Evolutionary conservation across 64 coral and sea anemone genomes (phyloP), one percentile per base, ranked within the genome.

Genomic region (Orbicella faveolata): DNA sequence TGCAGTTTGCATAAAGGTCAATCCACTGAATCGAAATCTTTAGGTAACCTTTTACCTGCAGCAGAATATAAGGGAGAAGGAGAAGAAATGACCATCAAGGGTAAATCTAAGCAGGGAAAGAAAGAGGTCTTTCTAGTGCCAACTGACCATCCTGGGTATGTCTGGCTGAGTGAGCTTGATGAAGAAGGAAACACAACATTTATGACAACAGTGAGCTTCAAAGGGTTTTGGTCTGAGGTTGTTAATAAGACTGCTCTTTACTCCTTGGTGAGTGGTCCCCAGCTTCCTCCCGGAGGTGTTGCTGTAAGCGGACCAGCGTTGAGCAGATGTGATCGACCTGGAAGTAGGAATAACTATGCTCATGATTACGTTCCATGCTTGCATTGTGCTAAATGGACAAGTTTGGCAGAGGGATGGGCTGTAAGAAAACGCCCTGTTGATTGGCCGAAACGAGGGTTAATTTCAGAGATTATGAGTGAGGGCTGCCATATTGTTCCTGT

Each of bases 281-380:
- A 89, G 35, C 87, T 89, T 25, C 87, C 87, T 1, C 0, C 87
- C 9, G 87, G 75, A 33, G 87, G 75, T 64, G 87, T 67, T n/a
- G 36, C 65, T 79, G 21, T 67, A 2, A 89, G 54, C n/a, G 87
- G 87, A 66, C 87, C 87, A 41, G 87, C 87, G 16, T 20, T 89
- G 6, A 89, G 20, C 35, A 89, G 87, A 89, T 75, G 87, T 0
- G 87, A 89, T 89, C 87, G 87, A 23, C 87, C 87, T 53, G 44
- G 36, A 16, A 65, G 14, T 0, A 89, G 87, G 44, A 89, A 89
- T 34, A 79, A 89, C 61, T 89, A 79, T 16, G 35, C 75, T 20
- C 87, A 89, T 48, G 87, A 89, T 52, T 89, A 89, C 51, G 87
- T 89, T 18, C 87, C 87, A 66, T 89, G 87, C 20, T 79, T 89